Percentiles rank a stretch among this genome's conserved stretches.
These are phyloP conservation scores for Brachionus rubens DNA, from an alignment of 1,140 invertebrate genomes.

Conservation along the genomic window DNA sequence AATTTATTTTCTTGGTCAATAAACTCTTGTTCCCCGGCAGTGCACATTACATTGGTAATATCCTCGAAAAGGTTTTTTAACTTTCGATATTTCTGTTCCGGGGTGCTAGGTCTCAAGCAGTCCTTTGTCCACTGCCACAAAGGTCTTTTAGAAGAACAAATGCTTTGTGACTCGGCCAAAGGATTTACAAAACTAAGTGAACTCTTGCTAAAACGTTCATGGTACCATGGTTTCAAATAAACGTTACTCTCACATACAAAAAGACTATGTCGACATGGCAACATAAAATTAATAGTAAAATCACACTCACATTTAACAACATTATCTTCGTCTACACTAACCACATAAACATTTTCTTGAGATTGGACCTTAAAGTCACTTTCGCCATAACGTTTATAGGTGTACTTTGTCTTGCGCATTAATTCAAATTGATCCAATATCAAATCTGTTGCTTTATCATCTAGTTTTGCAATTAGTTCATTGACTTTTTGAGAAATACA, in stretches of 20 bases:
- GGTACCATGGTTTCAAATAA: background rate
- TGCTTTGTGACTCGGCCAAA: background rate
- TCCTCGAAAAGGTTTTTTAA: background rate
- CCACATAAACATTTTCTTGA: background rate
- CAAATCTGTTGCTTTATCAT: constrained; percentile 5
- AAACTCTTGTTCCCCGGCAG: background rate
- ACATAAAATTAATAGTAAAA: background rate
- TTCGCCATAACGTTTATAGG: background rate
- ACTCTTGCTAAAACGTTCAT: background rate
- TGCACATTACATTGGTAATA: constrained; percentile 10
- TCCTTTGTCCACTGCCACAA: background rate
- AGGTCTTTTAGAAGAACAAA: background rate
- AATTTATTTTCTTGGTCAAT: background rate
- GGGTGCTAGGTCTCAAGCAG: background rate
- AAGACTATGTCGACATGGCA: background rate
- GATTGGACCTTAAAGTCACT: constrained; percentile 9
- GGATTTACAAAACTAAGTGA: background rate
- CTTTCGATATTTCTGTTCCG: background rate
- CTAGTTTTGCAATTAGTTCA: background rate
- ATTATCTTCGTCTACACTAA: background rate
- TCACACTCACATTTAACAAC: background rate
- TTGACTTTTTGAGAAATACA: background rate
- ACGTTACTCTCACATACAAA: background rate
- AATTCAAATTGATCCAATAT: background rate
- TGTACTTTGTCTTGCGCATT: background rate